Evolutionary conservation across 1,140 invertebrate genomes (phyloP).

Genomic region (Centruroides sculpturatus): DNA sequence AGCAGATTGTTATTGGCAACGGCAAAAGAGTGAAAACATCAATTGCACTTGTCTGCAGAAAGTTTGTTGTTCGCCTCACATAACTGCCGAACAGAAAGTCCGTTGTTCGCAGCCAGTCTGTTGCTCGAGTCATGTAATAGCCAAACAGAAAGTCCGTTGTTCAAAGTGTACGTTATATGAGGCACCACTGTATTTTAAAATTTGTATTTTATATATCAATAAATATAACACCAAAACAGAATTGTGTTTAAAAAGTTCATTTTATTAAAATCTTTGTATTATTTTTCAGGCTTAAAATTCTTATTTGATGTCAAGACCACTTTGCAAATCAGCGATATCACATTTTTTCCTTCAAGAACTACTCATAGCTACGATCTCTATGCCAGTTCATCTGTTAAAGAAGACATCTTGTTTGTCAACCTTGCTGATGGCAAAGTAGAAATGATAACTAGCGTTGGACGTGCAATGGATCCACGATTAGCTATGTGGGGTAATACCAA

Average conservation of each 20-base stretch:
- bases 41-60: too few species aligned
- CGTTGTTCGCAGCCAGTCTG: too few species aligned
- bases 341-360: conserved; percentile 57
- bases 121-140: too few species aligned
- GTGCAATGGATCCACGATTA: conserved; percentile 37
- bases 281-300: conserved; percentile 42
- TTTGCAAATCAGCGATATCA: conserved; percentile 56
- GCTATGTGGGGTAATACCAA: conserved; percentile 51
- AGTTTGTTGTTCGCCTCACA: too few species aligned
- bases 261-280: background rate
- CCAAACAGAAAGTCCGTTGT: too few species aligned
- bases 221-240: too few species aligned
- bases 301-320: conserved; percentile 62
- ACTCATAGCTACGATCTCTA: conserved; percentile 62
- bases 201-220: too few species aligned
- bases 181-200: too few species aligned
- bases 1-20: too few species aligned
- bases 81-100: too few species aligned
- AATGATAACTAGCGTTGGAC: conserved; percentile 55
- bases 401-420: conserved; percentile 58
- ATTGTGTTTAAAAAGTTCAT: background rate
- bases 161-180: too few species aligned
- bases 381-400: conserved; percentile 53
- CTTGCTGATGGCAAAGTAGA: conserved; percentile 62
- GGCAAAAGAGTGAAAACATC: too few species aligned